Percentiles rank a stretch among this genome's conserved stretches.
These are phyloP conservation scores for Acrobasis repandana DNA, from an alignment of 2,888 invertebrate genomes.

Conservation along the genomic window DNA sequence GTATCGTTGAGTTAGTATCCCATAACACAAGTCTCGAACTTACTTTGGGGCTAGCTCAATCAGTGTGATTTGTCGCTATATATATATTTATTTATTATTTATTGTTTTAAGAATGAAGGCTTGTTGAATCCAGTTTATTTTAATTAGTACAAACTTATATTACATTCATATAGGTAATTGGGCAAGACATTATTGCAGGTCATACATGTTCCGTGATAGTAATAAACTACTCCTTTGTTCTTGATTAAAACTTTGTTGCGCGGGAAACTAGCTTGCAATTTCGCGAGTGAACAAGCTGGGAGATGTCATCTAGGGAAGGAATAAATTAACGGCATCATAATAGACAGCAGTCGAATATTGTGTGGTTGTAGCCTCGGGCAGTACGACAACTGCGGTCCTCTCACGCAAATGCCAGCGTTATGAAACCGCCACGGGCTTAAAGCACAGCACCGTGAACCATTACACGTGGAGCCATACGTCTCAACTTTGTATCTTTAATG, in stretches of 20 bases:
- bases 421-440: slow-evolving; percentile 55
- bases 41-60: too few relatives aligned
- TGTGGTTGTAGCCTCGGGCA: slow-evolving; percentile 48
- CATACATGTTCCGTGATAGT: background rate
- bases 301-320: slow-evolving; percentile 20
- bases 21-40: too few relatives aligned
- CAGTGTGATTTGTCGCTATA: too few relatives aligned
- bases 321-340: slow-evolving; percentile 24
- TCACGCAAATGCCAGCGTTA: slow-evolving; percentile 66
- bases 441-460: slow-evolving; percentile 44
- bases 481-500: slow-evolving; percentile 26
- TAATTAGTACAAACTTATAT: too few relatives aligned
- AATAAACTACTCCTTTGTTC: slow-evolving; percentile 1
- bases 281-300: slow-evolving; percentile 3
- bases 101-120: too few relatives aligned
- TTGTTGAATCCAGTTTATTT: too few relatives aligned
- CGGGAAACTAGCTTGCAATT: slow-evolving; percentile 2
- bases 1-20: too few relatives aligned
- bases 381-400: slow-evolving; percentile 52
- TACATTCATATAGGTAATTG: too few relatives aligned
- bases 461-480: slow-evolving; percentile 42
- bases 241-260: slow-evolving; percentile 7
- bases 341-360: slow-evolving; percentile 34
- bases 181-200: background rate
- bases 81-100: too few relatives aligned